Evolutionary conservation across 2,113 vertebrate genomes (phyloP).

Genomic region (Bubalus kerabau): DNA sequence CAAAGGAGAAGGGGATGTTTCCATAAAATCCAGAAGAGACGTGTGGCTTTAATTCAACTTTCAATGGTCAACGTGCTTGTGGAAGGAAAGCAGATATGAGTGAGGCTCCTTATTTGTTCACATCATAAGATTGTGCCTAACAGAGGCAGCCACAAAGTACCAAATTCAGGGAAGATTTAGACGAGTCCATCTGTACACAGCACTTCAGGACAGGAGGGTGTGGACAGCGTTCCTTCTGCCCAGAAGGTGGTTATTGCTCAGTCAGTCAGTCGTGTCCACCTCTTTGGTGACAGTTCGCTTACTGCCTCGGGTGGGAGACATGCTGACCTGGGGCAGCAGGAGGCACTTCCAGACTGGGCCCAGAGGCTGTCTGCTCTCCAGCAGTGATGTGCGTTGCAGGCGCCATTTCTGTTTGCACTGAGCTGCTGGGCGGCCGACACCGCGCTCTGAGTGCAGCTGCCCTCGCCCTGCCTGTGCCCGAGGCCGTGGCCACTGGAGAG

Average conservation of each 20-base stretch:
- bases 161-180: neutral
- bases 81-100: neutral
- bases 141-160: accelerated
- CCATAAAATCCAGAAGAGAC: neutral
- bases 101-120: neutral
- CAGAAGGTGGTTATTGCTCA: neutral
- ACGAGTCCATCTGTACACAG: accelerated
- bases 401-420: accelerated
- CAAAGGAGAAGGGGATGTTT: neutral
- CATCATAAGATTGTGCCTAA: accelerated
- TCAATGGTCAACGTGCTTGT: accelerated
- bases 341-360: accelerated
- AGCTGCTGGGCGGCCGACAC: accelerated
- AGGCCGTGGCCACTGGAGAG: accelerated
- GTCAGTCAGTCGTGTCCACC: accelerated
- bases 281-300: neutral
- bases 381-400: accelerated
- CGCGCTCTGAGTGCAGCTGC: accelerated
- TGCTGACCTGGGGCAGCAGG: accelerated
- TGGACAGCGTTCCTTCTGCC: neutral
- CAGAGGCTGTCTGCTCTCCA: accelerated
- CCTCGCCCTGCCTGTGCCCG: neutral
- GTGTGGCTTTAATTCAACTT: accelerated
- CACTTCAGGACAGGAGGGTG: neutral
- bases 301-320: neutral